Percentiles rank a stretch among this genome's conserved stretches.
phyloP scores from a whole-genome alignment of 2,797 vertebrate species.

The Crossoptilon crossoptilon region DNA sequence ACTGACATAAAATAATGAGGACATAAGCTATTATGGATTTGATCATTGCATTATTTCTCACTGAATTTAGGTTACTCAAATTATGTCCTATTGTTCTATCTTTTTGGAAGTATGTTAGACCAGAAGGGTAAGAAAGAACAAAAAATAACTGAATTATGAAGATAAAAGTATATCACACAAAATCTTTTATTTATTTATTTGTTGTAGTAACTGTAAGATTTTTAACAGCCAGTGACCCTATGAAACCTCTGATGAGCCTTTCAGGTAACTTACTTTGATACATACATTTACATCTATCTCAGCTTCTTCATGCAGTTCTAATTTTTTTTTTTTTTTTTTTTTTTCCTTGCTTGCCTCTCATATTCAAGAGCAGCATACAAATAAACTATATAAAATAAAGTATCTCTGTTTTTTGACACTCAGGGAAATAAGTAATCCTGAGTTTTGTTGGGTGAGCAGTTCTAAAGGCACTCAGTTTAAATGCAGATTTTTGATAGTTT shows the following conservation, averaged over 20 bases:
- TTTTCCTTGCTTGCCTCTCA: not conserved
- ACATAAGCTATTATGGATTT: not conserved
- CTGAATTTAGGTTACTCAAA: not conserved
- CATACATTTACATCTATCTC: not conserved
- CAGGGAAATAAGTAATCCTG: not conserved
- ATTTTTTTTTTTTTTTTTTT: not conserved
- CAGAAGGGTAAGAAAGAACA: not conserved
- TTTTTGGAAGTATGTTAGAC: not conserved
- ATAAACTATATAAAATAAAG: slow-evolving; percentile 2
- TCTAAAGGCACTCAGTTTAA: not conserved
- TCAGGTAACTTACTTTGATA: not conserved
- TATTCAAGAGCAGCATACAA: slow-evolving; percentile 25
- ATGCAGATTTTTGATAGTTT: not conserved
- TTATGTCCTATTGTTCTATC: not conserved
- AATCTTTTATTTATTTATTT: too few species aligned
- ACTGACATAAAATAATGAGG: not conserved
- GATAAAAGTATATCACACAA: not conserved
- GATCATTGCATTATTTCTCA: not conserved
- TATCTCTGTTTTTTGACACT: not conserved
- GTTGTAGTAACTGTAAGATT: not conserved
- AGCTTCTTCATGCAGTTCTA: not conserved
- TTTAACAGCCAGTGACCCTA: not conserved
- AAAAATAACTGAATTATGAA: not conserved
- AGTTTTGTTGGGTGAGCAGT: not conserved
- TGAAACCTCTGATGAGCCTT: not conserved